Percentiles rank a stretch among this genome's conserved stretches.
phyloP scores from a whole-genome alignment of 1,140 invertebrate species.

The Matsumurasca onukii region DNA sequence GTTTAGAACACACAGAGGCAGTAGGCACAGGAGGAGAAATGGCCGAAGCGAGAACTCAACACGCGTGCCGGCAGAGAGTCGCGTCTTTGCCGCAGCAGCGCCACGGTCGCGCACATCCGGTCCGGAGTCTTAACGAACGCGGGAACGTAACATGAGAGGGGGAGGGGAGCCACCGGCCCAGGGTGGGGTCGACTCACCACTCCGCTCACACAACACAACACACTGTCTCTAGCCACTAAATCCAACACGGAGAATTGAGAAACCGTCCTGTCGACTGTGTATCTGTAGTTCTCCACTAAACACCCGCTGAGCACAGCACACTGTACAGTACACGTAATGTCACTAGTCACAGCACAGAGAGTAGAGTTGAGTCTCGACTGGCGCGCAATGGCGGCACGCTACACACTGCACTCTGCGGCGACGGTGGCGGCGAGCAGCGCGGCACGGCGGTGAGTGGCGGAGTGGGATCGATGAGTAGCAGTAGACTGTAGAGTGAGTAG shows the following conservation, averaged over 20 bases:
- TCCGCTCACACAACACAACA: too few relatives aligned
- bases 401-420: background rate
- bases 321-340: too few relatives aligned
- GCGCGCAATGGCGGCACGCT: background rate
- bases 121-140: conserved; percentile 3
- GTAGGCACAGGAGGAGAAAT: background rate
- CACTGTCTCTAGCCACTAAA: too few relatives aligned
- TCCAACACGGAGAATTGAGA: too few relatives aligned
- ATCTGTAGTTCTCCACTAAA: too few relatives aligned
- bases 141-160: conserved; percentile 14
- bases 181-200: background rate
- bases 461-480: background rate
- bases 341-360: too few relatives aligned
- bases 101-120: conserved; percentile 11
- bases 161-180: background rate
- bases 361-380: too few relatives aligned
- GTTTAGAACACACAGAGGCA: background rate
- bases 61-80: background rate
- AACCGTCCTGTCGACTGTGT: too few relatives aligned
- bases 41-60: background rate
- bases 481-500: too few relatives aligned
- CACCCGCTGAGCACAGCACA: too few relatives aligned
- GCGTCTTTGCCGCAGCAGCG: background rate
- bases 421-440: background rate
- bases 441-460: background rate